Conservation (phyloP, 2,888 invertebrate genomes). For the Ormyrus rosae region DNA sequence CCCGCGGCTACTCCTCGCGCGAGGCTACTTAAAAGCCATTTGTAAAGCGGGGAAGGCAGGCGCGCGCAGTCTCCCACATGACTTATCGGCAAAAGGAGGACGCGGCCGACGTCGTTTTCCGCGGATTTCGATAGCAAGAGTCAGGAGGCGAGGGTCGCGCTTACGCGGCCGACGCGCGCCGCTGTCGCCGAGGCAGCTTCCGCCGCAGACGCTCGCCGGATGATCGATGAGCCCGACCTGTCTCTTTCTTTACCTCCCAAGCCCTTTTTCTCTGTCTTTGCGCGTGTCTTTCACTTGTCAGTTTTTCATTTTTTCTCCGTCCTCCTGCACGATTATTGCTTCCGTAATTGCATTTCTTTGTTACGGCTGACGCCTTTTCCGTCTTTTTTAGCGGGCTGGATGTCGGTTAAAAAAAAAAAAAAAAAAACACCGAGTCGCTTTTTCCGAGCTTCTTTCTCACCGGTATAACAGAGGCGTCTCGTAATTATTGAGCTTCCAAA, state of each 20-base stretch:
- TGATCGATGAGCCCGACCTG: conserved; percentile 61
- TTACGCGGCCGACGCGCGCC: conserved; percentile 65
- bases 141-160: conserved; percentile 60
- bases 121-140: conserved; percentile 8
- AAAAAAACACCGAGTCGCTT: too few relatives aligned
- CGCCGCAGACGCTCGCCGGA: conserved; percentile 59
- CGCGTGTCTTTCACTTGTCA: conserved; percentile 29
- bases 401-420: too few relatives aligned
- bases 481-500: background rate
- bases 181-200: conserved; percentile 66
- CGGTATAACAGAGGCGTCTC: too few relatives aligned
- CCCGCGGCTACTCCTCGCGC: background rate
- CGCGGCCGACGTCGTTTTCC: conserved; percentile 25
- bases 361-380: background rate
- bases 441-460: too few relatives aligned
- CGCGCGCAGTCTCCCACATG: background rate
- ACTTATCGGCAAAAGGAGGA: conserved; percentile 33
- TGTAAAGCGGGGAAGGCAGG: background rate
- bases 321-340: conserved; percentile 11
- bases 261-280: conserved; percentile 31
- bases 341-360: conserved; percentile 24
- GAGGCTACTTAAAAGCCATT: conserved; percentile 4
- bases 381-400: too few relatives aligned
- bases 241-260: conserved; percentile 18
- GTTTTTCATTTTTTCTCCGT: conserved; percentile 18